Percentiles rank a stretch among this genome's conserved stretches.
Evolutionary conservation across 2,888 invertebrate species (phyloP).

Genomic region (Camptogramma bilineatum): DNA sequence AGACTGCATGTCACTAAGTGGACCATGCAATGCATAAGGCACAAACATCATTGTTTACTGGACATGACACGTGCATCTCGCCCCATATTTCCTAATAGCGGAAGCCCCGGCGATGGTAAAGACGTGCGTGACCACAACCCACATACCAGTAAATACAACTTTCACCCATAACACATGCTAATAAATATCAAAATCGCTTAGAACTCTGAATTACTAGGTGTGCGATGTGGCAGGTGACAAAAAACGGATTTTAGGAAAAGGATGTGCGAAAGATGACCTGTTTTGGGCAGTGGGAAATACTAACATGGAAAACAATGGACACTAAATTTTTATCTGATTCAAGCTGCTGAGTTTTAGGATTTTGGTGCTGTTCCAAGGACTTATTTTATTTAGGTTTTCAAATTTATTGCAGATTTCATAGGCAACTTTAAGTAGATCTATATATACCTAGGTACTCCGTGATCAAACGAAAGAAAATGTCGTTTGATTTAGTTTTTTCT

Average conservation of each 20-base stretch:
- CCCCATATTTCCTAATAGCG: slow-evolving; percentile 61
- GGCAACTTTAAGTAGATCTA: neutral
- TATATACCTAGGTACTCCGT: neutral
- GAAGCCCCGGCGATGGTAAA: slow-evolving; percentile 54
- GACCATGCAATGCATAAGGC: slow-evolving; percentile 27
- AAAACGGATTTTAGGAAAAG: slow-evolving; percentile 44
- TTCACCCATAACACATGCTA: slow-evolving; percentile 11
- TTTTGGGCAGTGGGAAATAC: slow-evolving; percentile 39
- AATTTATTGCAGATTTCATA: neutral
- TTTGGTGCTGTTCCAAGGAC: slow-evolving; percentile 1
- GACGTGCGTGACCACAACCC: slow-evolving; percentile 37
- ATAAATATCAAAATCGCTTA: slow-evolving; percentile 30
- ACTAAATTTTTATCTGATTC: slow-evolving; percentile 38
- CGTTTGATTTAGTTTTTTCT: neutral
- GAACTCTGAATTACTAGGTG: slow-evolving; percentile 8
- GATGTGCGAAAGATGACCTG: slow-evolving; percentile 48
- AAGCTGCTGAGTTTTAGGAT: slow-evolving; percentile 12
- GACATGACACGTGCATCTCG: slow-evolving; percentile 49
- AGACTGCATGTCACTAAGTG: slow-evolving; percentile 15
- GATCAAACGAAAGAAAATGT: neutral
- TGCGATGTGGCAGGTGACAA: slow-evolving; percentile 38
- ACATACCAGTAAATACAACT: slow-evolving; percentile 22
- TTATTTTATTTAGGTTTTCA: neutral
- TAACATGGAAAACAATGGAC: slow-evolving; percentile 48
- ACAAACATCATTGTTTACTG: slow-evolving; percentile 42